These are phyloP conservation scores for Araneus ventricosus DNA, from an alignment of 1,140 invertebrate species.

Conservation along the genomic window DNA sequence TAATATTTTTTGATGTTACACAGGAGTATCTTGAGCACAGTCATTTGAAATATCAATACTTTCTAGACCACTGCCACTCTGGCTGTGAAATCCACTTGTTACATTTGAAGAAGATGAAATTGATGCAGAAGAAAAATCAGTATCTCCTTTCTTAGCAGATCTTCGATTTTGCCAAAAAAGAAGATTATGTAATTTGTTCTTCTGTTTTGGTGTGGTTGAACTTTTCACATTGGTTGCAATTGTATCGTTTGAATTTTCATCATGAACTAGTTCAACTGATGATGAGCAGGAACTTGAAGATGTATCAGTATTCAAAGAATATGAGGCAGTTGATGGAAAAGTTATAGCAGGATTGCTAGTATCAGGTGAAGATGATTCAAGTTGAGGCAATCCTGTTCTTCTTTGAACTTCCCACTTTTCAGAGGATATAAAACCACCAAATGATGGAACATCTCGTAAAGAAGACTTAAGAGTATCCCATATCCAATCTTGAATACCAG, in stretches of 20 bases:
- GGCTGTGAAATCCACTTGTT: slow-evolving; percentile 71
- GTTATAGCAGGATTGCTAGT: slow-evolving; percentile 17
- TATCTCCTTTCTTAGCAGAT: background rate
- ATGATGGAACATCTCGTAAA: slow-evolving; percentile 75
- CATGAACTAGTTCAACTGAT: background rate
- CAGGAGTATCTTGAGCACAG: slow-evolving; percentile 34
- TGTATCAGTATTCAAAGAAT: background rate
- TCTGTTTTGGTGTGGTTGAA: background rate
- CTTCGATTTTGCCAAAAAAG: slow-evolving; percentile 15
- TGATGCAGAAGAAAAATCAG: slow-evolving; percentile 22
- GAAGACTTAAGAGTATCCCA: slow-evolving; percentile 79
- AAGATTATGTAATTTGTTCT: slow-evolving; percentile 32
- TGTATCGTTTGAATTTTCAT: background rate
- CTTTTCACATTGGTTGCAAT: background rate
- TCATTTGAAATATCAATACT: slow-evolving; percentile 13
- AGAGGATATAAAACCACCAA: slow-evolving; percentile 12
- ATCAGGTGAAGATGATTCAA: background rate
- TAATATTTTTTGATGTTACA: background rate
- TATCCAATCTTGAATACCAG: slow-evolving; percentile 79
- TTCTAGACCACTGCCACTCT: slow-evolving; percentile 36
- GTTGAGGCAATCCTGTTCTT: background rate
- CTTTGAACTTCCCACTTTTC: background rate
- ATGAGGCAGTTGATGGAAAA: slow-evolving; percentile 6
- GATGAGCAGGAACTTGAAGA: background rate
- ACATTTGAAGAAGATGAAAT: slow-evolving; percentile 51